Evolutionary conservation across 2,888 invertebrate species (phyloP), one percentile per base, ranked within the genome.

Genomic region (Sminthurides aquaticus): DNA sequence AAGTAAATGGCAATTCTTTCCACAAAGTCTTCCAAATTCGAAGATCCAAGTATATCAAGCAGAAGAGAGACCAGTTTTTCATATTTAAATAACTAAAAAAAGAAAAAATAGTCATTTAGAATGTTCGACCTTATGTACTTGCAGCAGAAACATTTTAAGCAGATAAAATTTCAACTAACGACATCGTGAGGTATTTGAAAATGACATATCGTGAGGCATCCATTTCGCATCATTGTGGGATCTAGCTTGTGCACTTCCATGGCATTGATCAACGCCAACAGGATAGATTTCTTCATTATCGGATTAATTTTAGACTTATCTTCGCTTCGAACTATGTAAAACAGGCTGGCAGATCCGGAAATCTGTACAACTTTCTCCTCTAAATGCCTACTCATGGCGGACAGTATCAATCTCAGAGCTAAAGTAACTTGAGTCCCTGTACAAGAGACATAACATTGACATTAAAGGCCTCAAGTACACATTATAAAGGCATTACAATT

Each of bases 101-200:
- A 62, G 64, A 72, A 69, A 62, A 57, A 59, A 15, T 52, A 25
- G 18, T 34, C 22, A 20, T 49, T 25, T 2, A 52, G 27, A 59
- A 61, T 11, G 24, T 49, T 60, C 26, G 29, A 56, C n/a, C n/a
- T n/a, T n/a, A n/a, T n/a, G n/a, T n/a, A n/a, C n/a, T n/a, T n/a
- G n/a, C n/a, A n/a, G n/a, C n/a, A n/a, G n/a, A n/a, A n/a, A 56
- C 56, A 56, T 24, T 18, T 28, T 29, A 8, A 57, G 20, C 48
- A 26, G 3, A 60, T 60, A 49, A 60, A 62, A 34, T 25, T 28
- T 26, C 2, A 28, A 83, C 85, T 81, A 81, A 92, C 92, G 79
- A 98, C 91, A 83, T 97, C 97, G 74, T 86, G 85, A 1, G 97
- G 97, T 79, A 98, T 93, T 78, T 89, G 90, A 78, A 96, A 94